These are phyloP conservation scores for Metallyticus violacea DNA, from an alignment of 2,888 invertebrate species.

Conservation along the genomic window DNA sequence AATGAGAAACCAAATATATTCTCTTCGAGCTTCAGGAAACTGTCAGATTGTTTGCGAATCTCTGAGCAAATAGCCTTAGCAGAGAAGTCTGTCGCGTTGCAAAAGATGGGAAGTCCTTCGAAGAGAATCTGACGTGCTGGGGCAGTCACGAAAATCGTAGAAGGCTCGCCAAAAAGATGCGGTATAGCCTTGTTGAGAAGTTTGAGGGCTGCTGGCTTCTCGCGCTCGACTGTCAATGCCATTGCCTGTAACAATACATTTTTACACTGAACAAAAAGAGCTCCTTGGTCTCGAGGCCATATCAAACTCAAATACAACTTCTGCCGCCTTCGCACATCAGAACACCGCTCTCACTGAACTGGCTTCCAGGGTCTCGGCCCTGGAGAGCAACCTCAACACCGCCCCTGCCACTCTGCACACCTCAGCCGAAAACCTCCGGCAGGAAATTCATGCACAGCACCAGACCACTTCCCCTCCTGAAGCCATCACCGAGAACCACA, in stretches of 20 bases:
- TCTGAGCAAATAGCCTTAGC: slow-evolving; percentile 71
- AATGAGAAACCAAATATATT: slow-evolving; percentile 69
- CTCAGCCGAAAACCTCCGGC: too few species aligned
- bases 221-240: slow-evolving; percentile 55
- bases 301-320: too few species aligned
- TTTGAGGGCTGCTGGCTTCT: slow-evolving; percentile 62
- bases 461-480: too few species aligned
- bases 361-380: too few species aligned
- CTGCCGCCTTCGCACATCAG: too few species aligned
- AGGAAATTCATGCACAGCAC: too few species aligned
- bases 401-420: too few species aligned
- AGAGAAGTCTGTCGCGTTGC: slow-evolving; percentile 71
- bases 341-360: too few species aligned
- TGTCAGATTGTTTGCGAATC: slow-evolving; percentile 61
- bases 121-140: slow-evolving; percentile 72
- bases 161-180: slow-evolving; percentile 64
- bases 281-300: too few species aligned
- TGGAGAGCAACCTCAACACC: too few species aligned
- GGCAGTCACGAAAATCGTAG: slow-evolving; percentile 59
- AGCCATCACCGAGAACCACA: too few species aligned
- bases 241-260: slow-evolving; percentile 51
- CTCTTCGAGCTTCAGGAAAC: slow-evolving; percentile 57
- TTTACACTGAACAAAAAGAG: too few species aligned
- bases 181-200: slow-evolving; percentile 68
- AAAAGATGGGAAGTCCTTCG: slow-evolving; percentile 69